These are phyloP conservation scores for Psix sp. DNA, from an alignment of 1,140 invertebrate species.

Conservation along the genomic window DNA sequence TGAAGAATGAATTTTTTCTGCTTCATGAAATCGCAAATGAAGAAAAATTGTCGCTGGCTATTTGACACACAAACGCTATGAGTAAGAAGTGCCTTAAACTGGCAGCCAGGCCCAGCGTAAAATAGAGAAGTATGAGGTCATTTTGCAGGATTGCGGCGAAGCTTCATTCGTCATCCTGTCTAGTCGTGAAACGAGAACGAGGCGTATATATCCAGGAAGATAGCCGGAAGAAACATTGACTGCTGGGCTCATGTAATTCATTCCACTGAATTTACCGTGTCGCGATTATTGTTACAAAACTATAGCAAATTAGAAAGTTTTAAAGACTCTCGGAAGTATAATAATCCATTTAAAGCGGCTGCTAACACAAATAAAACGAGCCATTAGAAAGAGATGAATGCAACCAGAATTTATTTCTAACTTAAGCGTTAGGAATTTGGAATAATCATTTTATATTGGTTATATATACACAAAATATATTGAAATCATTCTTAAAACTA, in stretches of 20 bases:
- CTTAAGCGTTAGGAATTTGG: too few relatives aligned
- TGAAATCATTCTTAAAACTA: too few relatives aligned
- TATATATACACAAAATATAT: too few relatives aligned
- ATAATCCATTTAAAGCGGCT: too few relatives aligned
- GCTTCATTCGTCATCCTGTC: conserved; percentile 55
- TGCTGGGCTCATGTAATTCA: conserved; percentile 33
- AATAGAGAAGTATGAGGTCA: conserved; percentile 40
- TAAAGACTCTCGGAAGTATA: background rate
- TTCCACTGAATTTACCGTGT: conserved; percentile 30
- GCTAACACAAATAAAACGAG: too few relatives aligned
- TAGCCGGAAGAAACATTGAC: conserved; percentile 21
- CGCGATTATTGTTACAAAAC: conserved; percentile 36
- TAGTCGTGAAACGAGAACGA: conserved; percentile 36
- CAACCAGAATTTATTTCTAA: too few relatives aligned
- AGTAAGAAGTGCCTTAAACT: conserved; percentile 23
- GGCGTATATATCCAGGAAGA: conserved; percentile 28
- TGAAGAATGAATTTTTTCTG: conserved; percentile 20
- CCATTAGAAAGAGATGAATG: too few relatives aligned
- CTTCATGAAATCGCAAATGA: conserved; percentile 9
- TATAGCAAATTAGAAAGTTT: conserved; percentile 8
- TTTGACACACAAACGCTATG: conserved; percentile 25
- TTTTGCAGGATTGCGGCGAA: conserved; percentile 46
- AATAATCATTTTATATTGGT: too few relatives aligned
- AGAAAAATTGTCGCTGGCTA: conserved; percentile 25
- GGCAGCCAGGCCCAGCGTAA: conserved; percentile 1